Evolutionary conservation across 2,888 invertebrate species (phyloP), one percentile per base, ranked within the genome.

Genomic region (Geophilus truncorum): DNA sequence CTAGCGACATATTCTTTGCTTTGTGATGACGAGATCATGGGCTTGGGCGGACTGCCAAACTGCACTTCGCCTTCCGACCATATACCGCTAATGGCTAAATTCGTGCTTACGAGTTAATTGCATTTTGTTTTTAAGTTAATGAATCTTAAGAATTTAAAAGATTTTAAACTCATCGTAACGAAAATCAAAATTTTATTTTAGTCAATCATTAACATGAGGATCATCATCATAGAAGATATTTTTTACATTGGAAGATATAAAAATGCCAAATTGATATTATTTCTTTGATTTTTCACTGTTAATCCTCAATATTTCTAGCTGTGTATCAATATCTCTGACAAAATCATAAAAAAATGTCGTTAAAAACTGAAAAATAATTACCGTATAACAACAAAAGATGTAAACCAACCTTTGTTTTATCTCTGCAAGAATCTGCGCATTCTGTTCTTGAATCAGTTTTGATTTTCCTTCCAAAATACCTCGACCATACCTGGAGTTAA

Each of bases 1-100:
- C 81, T 92, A 45, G 90, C 91, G 7, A 89, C 91, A 2, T 92
- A 92, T 81, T 89, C 90, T 12, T 87, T 97, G 82, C 93, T 95
- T 2, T 91, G 91, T 0, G 86, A 88, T 0, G 83, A 85, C 0
- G 90, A 94, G 83, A 92, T 93, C 82, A 84, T 83, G 83, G 80
- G 84, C 80, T 86, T 90, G 32, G 92, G 88, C 0, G 86, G 86
- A 9, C 90, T 97, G 84, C 97, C 97, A 23, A 96, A 95, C 86
- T 87, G 88, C 70, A 87, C 87, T 1, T 89, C 91, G 80, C 93
- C 93, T 0, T 96, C 95, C 0, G 96, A 96, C 87, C 96, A 96
- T 86, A 90, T 94, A n/a, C 90, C 92, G 21, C 87, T 95, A n/a
- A 90, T 92, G 0, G 93, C 93, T 0, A 89, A 90, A 81, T 95